Evolutionary conservation across 2,797 vertebrate species (phyloP).

Genomic region (Gallinago nigripennis): DNA sequence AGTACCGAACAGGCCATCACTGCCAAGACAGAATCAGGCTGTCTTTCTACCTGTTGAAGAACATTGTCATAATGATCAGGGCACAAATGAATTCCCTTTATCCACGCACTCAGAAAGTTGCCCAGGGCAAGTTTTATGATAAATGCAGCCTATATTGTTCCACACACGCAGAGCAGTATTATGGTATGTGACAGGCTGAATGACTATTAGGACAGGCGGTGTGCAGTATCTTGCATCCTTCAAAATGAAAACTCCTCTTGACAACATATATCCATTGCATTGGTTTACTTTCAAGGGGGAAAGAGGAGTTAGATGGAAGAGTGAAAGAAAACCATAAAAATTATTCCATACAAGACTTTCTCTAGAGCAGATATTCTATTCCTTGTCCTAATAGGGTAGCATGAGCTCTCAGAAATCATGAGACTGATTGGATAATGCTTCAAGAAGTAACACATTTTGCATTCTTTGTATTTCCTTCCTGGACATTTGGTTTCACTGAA

Average conservation of each 20-base stretch:
- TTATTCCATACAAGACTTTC: background rate
- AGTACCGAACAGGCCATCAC: background rate
- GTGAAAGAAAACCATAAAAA: background rate
- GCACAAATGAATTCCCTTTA: background rate
- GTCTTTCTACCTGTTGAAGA: background rate
- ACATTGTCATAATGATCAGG: background rate
- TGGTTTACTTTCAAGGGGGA: background rate
- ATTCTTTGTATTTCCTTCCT: background rate
- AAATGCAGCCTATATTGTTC: background rate
- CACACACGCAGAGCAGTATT: background rate
- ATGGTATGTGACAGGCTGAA: background rate
- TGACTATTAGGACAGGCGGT: background rate
- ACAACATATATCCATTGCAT: background rate
- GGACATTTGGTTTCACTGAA: background rate
- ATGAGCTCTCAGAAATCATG: background rate
- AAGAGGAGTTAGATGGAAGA: background rate
- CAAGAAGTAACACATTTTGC: background rate
- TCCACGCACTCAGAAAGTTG: background rate
- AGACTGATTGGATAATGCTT: background rate
- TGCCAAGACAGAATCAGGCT: background rate
- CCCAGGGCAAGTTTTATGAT: background rate
- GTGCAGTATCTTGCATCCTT: background rate
- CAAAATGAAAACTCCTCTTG: background rate
- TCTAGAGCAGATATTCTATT: background rate
- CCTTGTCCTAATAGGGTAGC: background rate